These are phyloP conservation scores for Pachycephala philippinensis DNA, from an alignment of 2,113 vertebrate genomes.

Conservation along the genomic window DNA sequence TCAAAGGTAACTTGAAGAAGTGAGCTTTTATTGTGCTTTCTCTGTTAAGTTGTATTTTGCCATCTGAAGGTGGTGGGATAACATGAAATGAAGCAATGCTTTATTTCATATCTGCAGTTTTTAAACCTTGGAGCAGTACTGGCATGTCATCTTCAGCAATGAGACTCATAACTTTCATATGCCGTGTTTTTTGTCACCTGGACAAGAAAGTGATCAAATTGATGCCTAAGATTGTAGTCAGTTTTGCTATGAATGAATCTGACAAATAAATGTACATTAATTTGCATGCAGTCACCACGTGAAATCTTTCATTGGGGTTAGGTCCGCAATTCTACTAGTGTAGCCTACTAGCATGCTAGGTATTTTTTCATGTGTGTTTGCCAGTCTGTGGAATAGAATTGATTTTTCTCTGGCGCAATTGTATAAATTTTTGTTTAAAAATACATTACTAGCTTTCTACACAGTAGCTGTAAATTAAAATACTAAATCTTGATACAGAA, in stretches of 20 bases:
- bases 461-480: neutral
- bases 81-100: neutral
- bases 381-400: neutral
- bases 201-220: neutral
- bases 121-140: neutral
- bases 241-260: neutral
- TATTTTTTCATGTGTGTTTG: neutral
- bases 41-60: neutral
- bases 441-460: neutral
- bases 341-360: fast-evolving
- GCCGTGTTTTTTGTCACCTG: neutral
- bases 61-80: neutral
- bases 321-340: neutral
- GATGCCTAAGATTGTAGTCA: neutral
- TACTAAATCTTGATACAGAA: neutral
- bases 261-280: neutral
- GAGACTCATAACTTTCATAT: neutral
- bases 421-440: neutral
- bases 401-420: neutral
- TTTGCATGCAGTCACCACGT: neutral
- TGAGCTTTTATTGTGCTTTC: neutral
- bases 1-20: neutral
- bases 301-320: neutral
- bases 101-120: neutral
- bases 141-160: neutral